Evolutionary conservation across 2,113 vertebrate genomes (phyloP), one percentile per base, ranked within the genome.

Genomic region (Sorex fumeus): DNA sequence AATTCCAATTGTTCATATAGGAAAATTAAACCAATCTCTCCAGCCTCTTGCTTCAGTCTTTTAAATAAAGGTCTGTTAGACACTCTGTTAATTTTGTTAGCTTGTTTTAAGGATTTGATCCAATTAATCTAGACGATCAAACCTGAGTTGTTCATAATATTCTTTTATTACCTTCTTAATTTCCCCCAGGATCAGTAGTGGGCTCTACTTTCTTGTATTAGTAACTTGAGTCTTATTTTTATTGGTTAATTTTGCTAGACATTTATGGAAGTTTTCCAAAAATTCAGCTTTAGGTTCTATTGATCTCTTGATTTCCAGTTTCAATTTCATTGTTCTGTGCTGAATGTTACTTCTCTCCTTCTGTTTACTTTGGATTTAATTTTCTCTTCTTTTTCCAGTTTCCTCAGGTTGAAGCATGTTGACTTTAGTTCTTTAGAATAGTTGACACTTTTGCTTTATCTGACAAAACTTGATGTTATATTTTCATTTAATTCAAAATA

Each of bases 401-500:
- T 80, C 64, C 50, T 91, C 67, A 69, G 70, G 62, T 28, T 45
- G n/a, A 79, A 79, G 27, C 72, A 82, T 91, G 64, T 8, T 27
- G 43, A 92, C 80, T 62, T 85, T 60, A 62, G 47, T 10, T 32
- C 36, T 66, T 64, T 47, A 3, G 30, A 71, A 7, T 78, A 57
- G 40, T 89, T 57, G 67, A 36, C 67, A 28, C 45, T 78, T 84
- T 79, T 77, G 78, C 45, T 69, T 21, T 8, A 45, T 60, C 19
- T 27, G n/a, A 79, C 25, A 53, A 18, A 78, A 74, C 47, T 74
- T 67, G 50, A 4, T 32, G 16, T 13, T 13, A 40, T 40, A 40
- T 82, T 87, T 82, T 81, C n/a, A 82, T 82, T 75, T 66, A 19
- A 23, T 4, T 83, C 25, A 77, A 83, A 69, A 27, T 88, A 27